Conservation (phyloP, 2,888 invertebrate species). For the Argyresthia albistria region DNA sequence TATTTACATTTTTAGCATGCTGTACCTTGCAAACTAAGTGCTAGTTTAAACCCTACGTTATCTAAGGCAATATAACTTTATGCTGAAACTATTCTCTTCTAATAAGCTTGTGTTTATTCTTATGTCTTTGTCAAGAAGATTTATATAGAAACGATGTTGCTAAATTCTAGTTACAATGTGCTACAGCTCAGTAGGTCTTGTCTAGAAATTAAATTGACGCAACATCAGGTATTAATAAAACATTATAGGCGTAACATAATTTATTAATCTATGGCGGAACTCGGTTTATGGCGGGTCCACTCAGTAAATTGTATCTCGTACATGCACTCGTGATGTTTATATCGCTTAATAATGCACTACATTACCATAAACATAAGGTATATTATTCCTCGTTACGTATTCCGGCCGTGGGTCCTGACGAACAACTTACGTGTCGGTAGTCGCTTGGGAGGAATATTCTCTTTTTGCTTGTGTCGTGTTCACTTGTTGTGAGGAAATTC, state of each 20-base stretch:
- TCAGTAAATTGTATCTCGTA: constrained; percentile 2
- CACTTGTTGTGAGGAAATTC: constrained; percentile 14
- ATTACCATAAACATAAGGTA: constrained; percentile 23
- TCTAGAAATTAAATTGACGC: too few species aligned
- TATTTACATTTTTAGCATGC: too few species aligned
- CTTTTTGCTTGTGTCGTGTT: constrained; percentile 15
- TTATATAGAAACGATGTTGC: too few species aligned
- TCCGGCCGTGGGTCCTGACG: constrained; percentile 10
- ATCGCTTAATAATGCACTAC: constrained; percentile 17
- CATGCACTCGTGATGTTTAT: constrained; percentile 3
- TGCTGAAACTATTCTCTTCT: too few species aligned
- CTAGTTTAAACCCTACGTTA: too few species aligned
- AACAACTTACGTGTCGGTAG: constrained; percentile 11
- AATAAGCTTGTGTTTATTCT: too few species aligned
- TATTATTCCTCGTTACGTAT: constrained; percentile 20
- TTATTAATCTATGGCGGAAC: neutral
- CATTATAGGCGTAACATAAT: neutral
- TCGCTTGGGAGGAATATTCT: constrained; percentile 12
- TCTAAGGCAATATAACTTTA: too few species aligned
- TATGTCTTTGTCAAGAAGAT: too few species aligned
- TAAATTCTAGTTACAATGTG: too few species aligned
- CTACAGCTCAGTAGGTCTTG: too few species aligned
- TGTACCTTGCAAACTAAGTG: too few species aligned
- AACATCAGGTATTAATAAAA: too few species aligned
- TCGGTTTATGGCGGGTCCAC: neutral